A percentile compares a stretch with the other conserved stretches of the same genome.
Evolutionary conservation across 2,888 invertebrate species (phyloP).

Genomic region (Neoascia interrupta): DNA sequence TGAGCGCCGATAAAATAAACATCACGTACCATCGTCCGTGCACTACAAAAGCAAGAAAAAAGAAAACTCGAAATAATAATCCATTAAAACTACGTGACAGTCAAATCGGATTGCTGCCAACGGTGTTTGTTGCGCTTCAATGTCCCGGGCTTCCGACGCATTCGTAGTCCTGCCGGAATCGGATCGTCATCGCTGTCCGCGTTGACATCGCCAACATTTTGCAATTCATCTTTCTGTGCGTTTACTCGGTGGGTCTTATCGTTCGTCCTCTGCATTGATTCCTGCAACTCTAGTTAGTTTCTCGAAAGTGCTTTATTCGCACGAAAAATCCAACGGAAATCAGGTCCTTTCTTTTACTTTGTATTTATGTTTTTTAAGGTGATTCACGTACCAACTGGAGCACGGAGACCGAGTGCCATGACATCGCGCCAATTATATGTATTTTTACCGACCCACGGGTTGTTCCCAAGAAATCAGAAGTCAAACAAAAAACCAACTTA

Average conservation of each 20-base stretch:
- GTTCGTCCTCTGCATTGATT: conserved; percentile 9
- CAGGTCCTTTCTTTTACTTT: background rate
- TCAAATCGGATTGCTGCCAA: conserved; percentile 21
- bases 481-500: background rate
- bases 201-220: background rate
- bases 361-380: conserved; percentile 6
- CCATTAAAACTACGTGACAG: conserved; percentile 46
- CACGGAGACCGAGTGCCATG: conserved; percentile 10
- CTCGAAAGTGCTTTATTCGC: conserved; percentile 13
- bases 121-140: background rate
- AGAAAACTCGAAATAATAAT: conserved; percentile 39
- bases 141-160: background rate
- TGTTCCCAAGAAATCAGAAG: background rate
- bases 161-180: background rate
- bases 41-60: conserved; percentile 30
- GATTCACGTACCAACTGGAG: conserved; percentile 17
- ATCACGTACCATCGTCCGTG: conserved; percentile 36
- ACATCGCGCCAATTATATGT: conserved; percentile 28
- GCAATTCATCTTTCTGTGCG: conserved; percentile 12
- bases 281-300: conserved; percentile 7
- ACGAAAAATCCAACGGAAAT: background rate
- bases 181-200: background rate
- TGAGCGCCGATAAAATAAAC: conserved; percentile 29
- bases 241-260: too few relatives aligned
- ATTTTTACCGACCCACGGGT: background rate